Evolutionary conservation across 2,113 vertebrate genomes (phyloP).

Genomic region (Nerophis ophidion): DNA sequence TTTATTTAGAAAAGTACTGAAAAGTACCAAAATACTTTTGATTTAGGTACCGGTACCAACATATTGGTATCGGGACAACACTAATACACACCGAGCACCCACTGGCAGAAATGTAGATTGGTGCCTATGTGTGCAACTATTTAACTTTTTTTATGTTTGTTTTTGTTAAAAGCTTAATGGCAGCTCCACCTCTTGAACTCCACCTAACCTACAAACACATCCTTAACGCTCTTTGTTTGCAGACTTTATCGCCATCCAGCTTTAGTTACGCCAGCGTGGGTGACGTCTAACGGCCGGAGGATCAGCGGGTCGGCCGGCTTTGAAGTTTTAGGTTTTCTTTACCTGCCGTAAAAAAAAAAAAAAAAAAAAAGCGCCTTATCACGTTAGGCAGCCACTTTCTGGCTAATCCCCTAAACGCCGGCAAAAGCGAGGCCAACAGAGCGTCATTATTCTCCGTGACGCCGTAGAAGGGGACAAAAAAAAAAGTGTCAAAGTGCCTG

Average conservation of each 20-base stretch:
- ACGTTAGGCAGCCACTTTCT: constrained; percentile 40
- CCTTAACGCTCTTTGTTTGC: constrained; percentile 38
- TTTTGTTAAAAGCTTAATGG: background rate
- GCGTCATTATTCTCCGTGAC: constrained; percentile 49
- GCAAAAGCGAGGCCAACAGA: constrained; percentile 30
- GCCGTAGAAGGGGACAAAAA: constrained; percentile 5
- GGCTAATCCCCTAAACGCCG: constrained; percentile 41
- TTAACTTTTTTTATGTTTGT: too few species aligned
- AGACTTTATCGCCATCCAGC: constrained; percentile 19
- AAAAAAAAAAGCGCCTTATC: constrained; percentile 31
- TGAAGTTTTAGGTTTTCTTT: constrained; percentile 46
- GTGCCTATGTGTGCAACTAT: too few species aligned
- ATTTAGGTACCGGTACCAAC: too few species aligned
- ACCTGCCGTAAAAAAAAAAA: constrained; percentile 26
- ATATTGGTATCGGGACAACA: too few species aligned
- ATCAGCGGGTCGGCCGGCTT: constrained; percentile 37
- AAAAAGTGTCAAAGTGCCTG: constrained; percentile 56
- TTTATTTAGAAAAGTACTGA: too few species aligned
- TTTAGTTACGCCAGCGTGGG: constrained; percentile 16
- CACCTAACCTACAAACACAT: constrained; percentile 1
- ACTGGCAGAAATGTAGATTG: too few species aligned
- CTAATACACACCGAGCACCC: too few species aligned
- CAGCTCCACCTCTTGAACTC: background rate
- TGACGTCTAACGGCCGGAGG: constrained; percentile 37
- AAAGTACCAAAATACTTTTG: too few species aligned